phyloP scores from a whole-genome alignment of 2,797 vertebrate species.

The Tolypeutes matacus region DNA sequence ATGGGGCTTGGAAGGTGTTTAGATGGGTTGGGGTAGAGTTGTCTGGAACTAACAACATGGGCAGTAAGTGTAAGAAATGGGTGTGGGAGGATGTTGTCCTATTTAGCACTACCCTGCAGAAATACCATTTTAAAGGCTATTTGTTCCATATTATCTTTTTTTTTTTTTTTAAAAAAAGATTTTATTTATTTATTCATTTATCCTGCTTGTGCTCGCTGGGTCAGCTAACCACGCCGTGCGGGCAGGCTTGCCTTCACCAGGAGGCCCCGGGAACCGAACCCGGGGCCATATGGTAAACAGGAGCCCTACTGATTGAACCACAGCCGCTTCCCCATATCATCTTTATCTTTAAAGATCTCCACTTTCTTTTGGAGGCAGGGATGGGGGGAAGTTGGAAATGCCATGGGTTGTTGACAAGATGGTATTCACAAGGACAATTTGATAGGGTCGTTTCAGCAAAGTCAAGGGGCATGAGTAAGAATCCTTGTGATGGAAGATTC shows the following conservation, averaged over 20 bases:
- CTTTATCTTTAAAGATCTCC: not conserved
- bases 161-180: too few species aligned
- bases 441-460: constrained; percentile 7
- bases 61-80: not conserved
- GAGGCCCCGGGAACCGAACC: too few species aligned
- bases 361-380: not conserved
- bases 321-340: too few species aligned
- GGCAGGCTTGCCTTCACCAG: too few species aligned
- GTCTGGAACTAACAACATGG: not conserved
- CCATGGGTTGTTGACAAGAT: not conserved
- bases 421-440: not conserved
- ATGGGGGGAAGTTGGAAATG: not conserved
- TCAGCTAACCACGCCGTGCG: too few species aligned
- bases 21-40: not conserved
- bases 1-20: not conserved
- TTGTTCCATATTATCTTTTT: not conserved
- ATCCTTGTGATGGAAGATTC: not conserved
- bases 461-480: not conserved
- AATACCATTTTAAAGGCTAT: not conserved
- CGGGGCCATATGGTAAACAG: too few species aligned
- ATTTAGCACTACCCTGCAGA: not conserved
- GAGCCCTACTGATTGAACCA: too few species aligned
- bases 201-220: too few species aligned
- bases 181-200: too few species aligned
- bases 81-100: not conserved